Base-by-base conservation (phyloP, 1,140 invertebrate species). In the Cryptotermes secundus region DNA sequence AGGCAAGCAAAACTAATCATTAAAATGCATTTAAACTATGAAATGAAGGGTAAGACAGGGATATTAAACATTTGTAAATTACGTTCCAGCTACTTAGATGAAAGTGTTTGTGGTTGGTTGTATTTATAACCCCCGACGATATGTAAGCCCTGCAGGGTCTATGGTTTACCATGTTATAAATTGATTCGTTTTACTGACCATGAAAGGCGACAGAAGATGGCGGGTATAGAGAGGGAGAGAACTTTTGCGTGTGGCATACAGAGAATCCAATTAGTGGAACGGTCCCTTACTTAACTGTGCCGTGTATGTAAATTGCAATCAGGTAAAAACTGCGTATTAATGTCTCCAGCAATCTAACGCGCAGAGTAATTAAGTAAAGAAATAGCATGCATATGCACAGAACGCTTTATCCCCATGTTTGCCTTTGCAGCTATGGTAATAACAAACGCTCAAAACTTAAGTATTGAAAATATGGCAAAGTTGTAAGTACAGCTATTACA, bases 281-380 rank as follows among this genome's bases (percentile, higher is more conserved):
- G n/a, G 59, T 12, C 59, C 59, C 7, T 10, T 14, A 72, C 59
- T 72, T 72, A 72, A 72, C 59, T 72, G 59, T 26, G 14, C 59
- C 59, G 59, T n/a, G n/a, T 72, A 72, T 72, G 59, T 72, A 72
- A 72, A 72, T 72, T 72, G 31, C 59, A 31, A 72, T 72, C 59
- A 72, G 59, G 59, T 72, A 72, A 72, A 72, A 72, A 72, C 59
- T 72, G 26, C 26, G 26, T 72, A 72, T 72, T 72, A 72, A 72
- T 72, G 59, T 31, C 3, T 72, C n/a, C 26, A 31, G 59, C 59
- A 72, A 72, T 49, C 59, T 72, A 72, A 72, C 59, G 31, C n/a
- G 31, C 59, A 14, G 26, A 9, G 59, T 72, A 72, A 72, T 26
- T 26, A 72, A 72, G 59, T 31, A 72, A 72, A 31, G 59, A 26